Evolutionary conservation across 2,888 invertebrate species (phyloP), one percentile per base, ranked within the genome.

Genomic region (Nephrotoma flavescens): DNA sequence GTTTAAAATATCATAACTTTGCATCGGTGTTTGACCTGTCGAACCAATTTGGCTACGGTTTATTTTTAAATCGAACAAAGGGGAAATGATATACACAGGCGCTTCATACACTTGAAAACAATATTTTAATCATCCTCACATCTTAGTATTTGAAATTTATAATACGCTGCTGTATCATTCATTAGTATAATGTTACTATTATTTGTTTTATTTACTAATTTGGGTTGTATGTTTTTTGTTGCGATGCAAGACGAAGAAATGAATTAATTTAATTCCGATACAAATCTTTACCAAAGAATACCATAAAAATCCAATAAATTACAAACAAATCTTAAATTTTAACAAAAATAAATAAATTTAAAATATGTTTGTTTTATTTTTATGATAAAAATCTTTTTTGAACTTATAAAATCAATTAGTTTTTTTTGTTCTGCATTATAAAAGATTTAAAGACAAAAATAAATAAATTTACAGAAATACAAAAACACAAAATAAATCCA

Each of bases 371-470:
- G 47, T 11, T 47, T 47, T 84, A 71, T 71, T 84, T 83, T 41
- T 84, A 71, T 84, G 84, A 84, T 84, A 84, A 84, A 84, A 84
- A 84, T 84, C 84, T 84, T 84, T 84, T 84, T 84, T 84, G 42
- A 84, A 84, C 84, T 84, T 84, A 84, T 84, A 84, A 84, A 84
- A 84, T 84, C 84, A 84, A 84, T 84, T 84, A 84, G 84, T 84
- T 84, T 84, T 41, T 42, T 83, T 83, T 83, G 9, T 41, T 83
- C 3, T 41, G 41, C 15, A 15, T 52, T 52, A 15, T 31, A 71
- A 71, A 71, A 71, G 19, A 71, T 71, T 71, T 71, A 71, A 31
- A 71, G 9, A 71, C 71, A 71, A 71, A 71, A 71, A 71, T 71
- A 71, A 71, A 71, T 71, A 71, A 71, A 71, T 31, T n/a, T 57